phyloP scores from a whole-genome alignment of 1,140 invertebrate species.

The Batillaria attramentaria region DNA sequence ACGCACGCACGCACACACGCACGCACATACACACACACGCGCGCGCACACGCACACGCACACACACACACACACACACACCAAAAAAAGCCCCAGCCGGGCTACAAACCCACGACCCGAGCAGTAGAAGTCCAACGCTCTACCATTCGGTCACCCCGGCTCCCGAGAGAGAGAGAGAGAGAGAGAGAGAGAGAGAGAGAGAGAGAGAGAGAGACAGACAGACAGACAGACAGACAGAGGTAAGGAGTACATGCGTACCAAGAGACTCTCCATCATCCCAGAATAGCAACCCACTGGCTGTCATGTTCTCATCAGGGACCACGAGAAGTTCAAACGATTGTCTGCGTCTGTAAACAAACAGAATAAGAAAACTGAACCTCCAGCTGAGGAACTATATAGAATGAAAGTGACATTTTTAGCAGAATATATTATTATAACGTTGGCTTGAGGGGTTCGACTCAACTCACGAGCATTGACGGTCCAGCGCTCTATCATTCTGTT shows the following conservation, averaged over 20 bases:
- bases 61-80: too few relatives aligned
- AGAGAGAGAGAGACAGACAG: background rate
- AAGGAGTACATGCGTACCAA: too few relatives aligned
- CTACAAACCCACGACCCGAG: too few relatives aligned
- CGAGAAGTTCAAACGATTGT: slow-evolving; percentile 64
- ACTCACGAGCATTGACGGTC: too few relatives aligned
- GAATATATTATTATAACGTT: background rate
- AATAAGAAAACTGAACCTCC: background rate
- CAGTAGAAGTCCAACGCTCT: too few relatives aligned
- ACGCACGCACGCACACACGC: slow-evolving; percentile 1
- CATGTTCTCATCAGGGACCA: slow-evolving; percentile 57
- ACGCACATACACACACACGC: slow-evolving; percentile 11
- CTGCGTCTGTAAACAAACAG: slow-evolving; percentile 66
- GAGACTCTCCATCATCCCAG: slow-evolving; percentile 69
- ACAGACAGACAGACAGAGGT: background rate
- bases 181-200: background rate
- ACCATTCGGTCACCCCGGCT: too few relatives aligned
- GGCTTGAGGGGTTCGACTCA: background rate
- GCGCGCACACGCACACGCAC: background rate
- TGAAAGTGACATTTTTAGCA: background rate
- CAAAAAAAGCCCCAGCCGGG: too few relatives aligned
- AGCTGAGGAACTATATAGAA: background rate
- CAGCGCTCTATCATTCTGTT: too few relatives aligned
- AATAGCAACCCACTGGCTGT: slow-evolving; percentile 64
- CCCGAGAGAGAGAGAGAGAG: too few relatives aligned